Conservation (phyloP, 1,140 invertebrate genomes). For the Calliopsis andreniformis region DNA sequence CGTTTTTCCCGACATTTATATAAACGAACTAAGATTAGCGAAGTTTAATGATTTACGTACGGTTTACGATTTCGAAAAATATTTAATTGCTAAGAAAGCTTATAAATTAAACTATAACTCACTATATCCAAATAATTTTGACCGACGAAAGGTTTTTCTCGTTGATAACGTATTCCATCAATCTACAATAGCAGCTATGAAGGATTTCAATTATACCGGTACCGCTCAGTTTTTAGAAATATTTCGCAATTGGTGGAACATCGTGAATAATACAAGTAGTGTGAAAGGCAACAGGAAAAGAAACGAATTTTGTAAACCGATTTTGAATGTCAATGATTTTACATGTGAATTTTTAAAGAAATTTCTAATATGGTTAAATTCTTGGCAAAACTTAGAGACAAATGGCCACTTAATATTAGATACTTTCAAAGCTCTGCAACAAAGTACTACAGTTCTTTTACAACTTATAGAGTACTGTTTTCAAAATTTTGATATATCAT, state of each 20-base stretch:
- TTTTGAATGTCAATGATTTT: slow-evolving; percentile 1
- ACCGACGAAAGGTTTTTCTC: neutral
- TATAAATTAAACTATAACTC: slow-evolving; percentile 7
- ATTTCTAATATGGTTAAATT: slow-evolving; percentile 15
- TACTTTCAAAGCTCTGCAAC: slow-evolving; percentile 8
- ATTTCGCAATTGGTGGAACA: slow-evolving; percentile 8
- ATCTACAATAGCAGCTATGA: slow-evolving; percentile 2
- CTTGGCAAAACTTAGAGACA: neutral
- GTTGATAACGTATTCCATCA: slow-evolving; percentile 9
- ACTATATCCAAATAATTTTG: slow-evolving; percentile 10
- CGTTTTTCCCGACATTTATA: no score
- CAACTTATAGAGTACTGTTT: slow-evolving; percentile 1
- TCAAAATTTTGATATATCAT: neutral
- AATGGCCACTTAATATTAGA: slow-evolving; percentile 9
- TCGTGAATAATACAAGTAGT: slow-evolving; percentile 8
- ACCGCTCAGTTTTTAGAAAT: slow-evolving; percentile 20
- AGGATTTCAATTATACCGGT: slow-evolving; percentile 1
- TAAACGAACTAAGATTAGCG: neutral
- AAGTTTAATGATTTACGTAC: slow-evolving; percentile 6
- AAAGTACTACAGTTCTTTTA: slow-evolving; percentile 16
- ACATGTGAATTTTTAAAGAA: slow-evolving; percentile 2
- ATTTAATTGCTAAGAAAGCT: neutral
- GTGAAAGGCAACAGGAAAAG: slow-evolving; percentile 8
- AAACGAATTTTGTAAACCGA: slow-evolving; percentile 4
- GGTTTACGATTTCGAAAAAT: slow-evolving; percentile 6